Evolutionary conservation across 1,140 invertebrate genomes (phyloP).

Genomic region (Bombyx mori): DNA sequence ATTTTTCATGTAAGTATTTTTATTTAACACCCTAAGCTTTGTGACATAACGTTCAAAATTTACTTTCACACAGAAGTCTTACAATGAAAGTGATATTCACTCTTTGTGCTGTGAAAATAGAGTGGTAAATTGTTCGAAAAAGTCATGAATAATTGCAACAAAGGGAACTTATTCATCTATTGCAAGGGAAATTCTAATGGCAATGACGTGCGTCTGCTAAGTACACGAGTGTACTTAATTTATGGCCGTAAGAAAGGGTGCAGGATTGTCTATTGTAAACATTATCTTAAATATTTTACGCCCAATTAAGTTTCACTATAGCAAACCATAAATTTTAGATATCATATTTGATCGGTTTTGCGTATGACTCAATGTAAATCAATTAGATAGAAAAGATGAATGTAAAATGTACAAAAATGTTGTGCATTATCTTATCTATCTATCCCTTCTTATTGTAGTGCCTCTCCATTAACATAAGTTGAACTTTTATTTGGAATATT

Average conservation of each 20-base stretch:
- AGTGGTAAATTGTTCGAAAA: background rate
- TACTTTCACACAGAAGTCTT: background rate
- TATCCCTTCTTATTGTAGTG: no score
- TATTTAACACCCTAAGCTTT: slow-evolving; percentile 24
- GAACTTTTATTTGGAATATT: no score
- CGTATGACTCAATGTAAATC: no score
- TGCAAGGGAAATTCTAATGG: slow-evolving; percentile 51
- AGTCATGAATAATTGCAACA: slow-evolving; percentile 8
- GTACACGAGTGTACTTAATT: slow-evolving; percentile 51
- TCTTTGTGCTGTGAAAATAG: background rate
- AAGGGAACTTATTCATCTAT: slow-evolving; percentile 47
- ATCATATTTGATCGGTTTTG: no score
- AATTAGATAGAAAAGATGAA: no score
- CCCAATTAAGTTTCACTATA: slow-evolving; percentile 44
- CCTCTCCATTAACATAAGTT: no score
- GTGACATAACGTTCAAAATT: slow-evolving; percentile 17
- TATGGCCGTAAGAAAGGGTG: slow-evolving; percentile 56
- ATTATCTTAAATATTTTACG: slow-evolving; percentile 60
- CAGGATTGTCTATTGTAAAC: slow-evolving; percentile 52
- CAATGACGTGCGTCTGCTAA: slow-evolving; percentile 41
- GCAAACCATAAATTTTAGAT: slow-evolving; percentile 35
- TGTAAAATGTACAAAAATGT: no score
- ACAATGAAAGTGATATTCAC: no score
- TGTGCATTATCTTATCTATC: no score
- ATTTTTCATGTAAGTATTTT: slow-evolving; percentile 20